phyloP scores from a whole-genome alignment of 2,113 vertebrate species.

The Deroptyus accipitrinus region DNA sequence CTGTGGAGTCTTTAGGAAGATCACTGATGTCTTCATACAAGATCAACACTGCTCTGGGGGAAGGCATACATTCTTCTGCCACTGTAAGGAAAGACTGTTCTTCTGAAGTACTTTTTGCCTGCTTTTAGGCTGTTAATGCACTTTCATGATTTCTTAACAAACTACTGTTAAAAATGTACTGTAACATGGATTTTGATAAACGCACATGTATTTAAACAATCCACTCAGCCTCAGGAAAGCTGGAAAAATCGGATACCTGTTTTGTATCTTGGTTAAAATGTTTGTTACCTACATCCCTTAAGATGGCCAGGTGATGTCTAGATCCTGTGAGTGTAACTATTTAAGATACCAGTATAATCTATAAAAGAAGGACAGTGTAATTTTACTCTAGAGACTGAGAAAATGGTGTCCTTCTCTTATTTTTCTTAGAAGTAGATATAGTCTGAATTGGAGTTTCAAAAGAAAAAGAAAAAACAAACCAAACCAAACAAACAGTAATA shows the following conservation, averaged over 20 bases:
- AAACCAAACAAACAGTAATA: background rate
- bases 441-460: constrained; percentile 15
- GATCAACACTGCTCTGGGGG: constrained; percentile 15
- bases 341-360: background rate
- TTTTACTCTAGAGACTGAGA: constrained; percentile 9
- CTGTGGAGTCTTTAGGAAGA: constrained; percentile 41
- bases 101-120: constrained; percentile 64
- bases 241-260: constrained; percentile 50
- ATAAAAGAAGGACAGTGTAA: background rate
- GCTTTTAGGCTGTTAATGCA: constrained; percentile 70
- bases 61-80: constrained; percentile 45
- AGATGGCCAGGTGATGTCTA: constrained; percentile 27
- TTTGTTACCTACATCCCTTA: constrained; percentile 25
- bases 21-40: constrained; percentile 20
- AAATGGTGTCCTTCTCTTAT: background rate
- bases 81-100: constrained; percentile 62
- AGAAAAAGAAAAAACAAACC: background rate
- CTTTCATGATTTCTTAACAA: constrained; percentile 70
- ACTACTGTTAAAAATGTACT: constrained; percentile 71
- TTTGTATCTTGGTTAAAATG: constrained; percentile 60
- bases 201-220: constrained; percentile 68
- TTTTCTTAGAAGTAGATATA: background rate
- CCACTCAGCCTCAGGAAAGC: constrained; percentile 71
- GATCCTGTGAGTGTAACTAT: background rate
- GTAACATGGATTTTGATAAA: constrained; percentile 68